Conservation (phyloP, 2,797 vertebrate genomes). For the Cuculus canorus region DNA sequence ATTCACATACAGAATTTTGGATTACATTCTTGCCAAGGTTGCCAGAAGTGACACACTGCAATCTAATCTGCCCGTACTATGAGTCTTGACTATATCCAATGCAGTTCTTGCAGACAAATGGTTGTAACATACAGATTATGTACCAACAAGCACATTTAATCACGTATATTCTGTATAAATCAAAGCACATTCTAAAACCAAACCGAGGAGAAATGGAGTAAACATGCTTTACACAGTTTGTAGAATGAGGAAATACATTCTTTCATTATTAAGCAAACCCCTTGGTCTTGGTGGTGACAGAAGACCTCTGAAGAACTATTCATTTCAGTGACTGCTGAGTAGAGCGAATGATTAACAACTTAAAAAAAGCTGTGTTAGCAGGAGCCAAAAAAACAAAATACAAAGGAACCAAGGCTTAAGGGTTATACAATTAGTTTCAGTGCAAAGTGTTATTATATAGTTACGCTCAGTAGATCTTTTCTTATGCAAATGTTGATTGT, state of each 20-base stretch:
- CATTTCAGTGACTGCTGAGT: background rate
- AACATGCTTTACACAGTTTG: background rate
- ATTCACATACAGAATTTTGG: background rate
- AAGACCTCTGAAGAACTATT: background rate
- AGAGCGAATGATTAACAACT: background rate
- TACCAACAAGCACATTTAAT: background rate
- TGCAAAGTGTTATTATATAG: background rate
- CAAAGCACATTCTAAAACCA: background rate
- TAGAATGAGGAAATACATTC: background rate
- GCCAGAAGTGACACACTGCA: background rate
- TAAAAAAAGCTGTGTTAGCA: background rate
- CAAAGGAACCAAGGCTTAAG: background rate
- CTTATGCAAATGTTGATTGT: background rate
- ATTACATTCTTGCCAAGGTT: background rate
- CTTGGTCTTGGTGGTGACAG: background rate
- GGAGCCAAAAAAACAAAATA: background rate
- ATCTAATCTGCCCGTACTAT: background rate
- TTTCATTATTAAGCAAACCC: background rate
- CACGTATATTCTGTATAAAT: background rate
- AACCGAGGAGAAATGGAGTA: background rate
- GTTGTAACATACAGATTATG: background rate
- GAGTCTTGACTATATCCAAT: background rate
- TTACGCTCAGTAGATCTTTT: background rate
- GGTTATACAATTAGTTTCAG: background rate
- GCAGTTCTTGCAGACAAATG: background rate